Conservation (phyloP, 2,797 vertebrate genomes). For the Acipenser transmontanus region DNA sequence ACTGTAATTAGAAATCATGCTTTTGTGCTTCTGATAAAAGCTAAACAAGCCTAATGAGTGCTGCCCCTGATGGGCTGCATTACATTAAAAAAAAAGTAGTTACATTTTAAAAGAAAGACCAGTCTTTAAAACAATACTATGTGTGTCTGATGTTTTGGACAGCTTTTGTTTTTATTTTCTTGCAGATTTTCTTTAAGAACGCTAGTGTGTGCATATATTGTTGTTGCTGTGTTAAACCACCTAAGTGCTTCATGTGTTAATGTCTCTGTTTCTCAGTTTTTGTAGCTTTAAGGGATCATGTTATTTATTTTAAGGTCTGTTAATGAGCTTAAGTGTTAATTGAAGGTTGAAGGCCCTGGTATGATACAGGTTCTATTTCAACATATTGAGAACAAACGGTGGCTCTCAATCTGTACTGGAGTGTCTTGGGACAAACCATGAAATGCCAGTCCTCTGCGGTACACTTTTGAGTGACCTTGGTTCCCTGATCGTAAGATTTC, state of each 20-base stretch:
- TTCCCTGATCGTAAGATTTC: background rate
- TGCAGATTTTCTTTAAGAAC: no score
- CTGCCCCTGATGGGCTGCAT: conserved; percentile 33
- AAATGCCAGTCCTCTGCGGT: background rate
- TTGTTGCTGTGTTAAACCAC: background rate
- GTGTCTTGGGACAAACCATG: background rate
- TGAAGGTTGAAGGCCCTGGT: background rate
- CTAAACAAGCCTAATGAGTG: conserved; percentile 42
- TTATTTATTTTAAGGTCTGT: background rate
- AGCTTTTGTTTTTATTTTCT: no score
- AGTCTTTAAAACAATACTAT: no score
- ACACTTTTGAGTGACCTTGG: background rate
- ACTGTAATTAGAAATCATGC: conserved; percentile 53
- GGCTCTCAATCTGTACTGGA: background rate
- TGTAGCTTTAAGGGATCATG: background rate
- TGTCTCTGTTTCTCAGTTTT: background rate
- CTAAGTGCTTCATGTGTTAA: background rate
- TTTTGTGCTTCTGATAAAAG: conserved; percentile 33
- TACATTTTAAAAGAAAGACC: background rate
- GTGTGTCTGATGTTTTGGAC: no score
- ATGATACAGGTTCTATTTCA: background rate
- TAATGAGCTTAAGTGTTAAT: background rate
- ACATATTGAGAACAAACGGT: background rate
- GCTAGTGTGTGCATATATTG: background rate
- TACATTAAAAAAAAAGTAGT: conserved; percentile 39